phyloP scores from a whole-genome alignment of 2,888 invertebrate genomes.

The Erebia epiphron region DNA sequence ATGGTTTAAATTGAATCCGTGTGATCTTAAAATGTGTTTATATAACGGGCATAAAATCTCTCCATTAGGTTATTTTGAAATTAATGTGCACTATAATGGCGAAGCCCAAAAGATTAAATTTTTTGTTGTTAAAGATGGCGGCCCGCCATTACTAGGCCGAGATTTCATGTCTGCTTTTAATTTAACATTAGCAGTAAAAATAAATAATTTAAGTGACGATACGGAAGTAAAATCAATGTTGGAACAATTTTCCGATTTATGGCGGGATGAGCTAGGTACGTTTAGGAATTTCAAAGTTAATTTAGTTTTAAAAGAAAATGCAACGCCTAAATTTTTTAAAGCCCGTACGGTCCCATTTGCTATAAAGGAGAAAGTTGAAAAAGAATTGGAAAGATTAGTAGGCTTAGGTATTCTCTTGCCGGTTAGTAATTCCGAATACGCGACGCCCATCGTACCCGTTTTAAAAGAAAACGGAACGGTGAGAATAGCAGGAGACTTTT shows the following conservation, averaged over 20 bases:
- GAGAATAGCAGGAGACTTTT: conserved; percentile 39
- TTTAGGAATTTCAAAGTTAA: conserved; percentile 7
- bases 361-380: conserved; percentile 33
- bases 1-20: conserved; percentile 16
- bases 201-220: not conserved
- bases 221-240: not conserved
- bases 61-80: conserved; percentile 38
- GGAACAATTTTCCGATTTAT: not conserved
- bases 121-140: conserved; percentile 41
- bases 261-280: not conserved
- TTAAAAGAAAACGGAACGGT: conserved; percentile 34
- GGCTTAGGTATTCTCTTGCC: conserved; percentile 30
- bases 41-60: conserved; percentile 44
- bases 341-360: conserved; percentile 28
- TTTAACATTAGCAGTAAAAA: not conserved
- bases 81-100: conserved; percentile 24
- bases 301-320: not conserved
- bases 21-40: conserved; percentile 41
- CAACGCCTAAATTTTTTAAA: not conserved
- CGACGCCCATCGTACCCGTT: conserved; percentile 39
- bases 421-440: conserved; percentile 35
- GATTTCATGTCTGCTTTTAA: conserved; percentile 39
- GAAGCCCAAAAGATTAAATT: conserved; percentile 29
- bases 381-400: conserved; percentile 27
- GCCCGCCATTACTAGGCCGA: conserved; percentile 36